A percentile compares a stretch with the other conserved stretches of the same genome.
These are phyloP conservation scores for Microctonus brassicae DNA, from an alignment of 2,888 invertebrate species.

Conservation along the genomic window DNA sequence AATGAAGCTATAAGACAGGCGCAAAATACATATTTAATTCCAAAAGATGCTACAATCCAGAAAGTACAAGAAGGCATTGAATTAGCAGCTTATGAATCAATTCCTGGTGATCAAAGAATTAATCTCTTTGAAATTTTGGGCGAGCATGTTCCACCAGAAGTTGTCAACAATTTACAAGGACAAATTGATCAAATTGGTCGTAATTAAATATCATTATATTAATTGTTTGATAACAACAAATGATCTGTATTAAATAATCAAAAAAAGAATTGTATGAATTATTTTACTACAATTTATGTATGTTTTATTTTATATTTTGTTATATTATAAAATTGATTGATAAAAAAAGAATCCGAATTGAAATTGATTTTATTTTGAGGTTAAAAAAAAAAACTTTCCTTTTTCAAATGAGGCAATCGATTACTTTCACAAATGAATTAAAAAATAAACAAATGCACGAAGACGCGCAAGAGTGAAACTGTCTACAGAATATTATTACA, in stretches of 20 bases:
- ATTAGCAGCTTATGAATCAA: slow-evolving; percentile 87
- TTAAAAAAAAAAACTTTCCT: background rate
- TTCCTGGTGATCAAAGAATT: slow-evolving; percentile 87
- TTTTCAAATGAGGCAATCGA: background rate
- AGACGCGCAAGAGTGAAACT: slow-evolving; percentile 12
- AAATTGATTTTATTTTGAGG: background rate
- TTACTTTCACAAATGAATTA: slow-evolving; percentile 37
- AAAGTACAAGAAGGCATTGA: slow-evolving; percentile 90
- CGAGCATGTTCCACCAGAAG: slow-evolving; percentile 88
- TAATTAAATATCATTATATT: slow-evolving; percentile 67
- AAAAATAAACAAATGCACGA: background rate
- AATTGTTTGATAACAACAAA: too few species aligned
- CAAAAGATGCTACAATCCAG: slow-evolving; percentile 88
- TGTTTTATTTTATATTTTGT: background rate
- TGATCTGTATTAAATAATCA: too few species aligned
- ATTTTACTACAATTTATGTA: too few species aligned
- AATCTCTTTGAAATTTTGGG: slow-evolving; percentile 88
- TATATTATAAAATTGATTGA: background rate
- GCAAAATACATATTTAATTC: slow-evolving; percentile 86
- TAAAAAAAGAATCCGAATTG: background rate
- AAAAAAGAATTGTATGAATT: too few species aligned
- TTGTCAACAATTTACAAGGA: slow-evolving; percentile 87
- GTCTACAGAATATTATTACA: background rate
- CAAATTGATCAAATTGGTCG: slow-evolving; percentile 88
- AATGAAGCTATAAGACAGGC: slow-evolving; percentile 90